Base-by-base conservation (phyloP, 2,797 vertebrate species). In the Sebastes taczanowskii region DNA sequence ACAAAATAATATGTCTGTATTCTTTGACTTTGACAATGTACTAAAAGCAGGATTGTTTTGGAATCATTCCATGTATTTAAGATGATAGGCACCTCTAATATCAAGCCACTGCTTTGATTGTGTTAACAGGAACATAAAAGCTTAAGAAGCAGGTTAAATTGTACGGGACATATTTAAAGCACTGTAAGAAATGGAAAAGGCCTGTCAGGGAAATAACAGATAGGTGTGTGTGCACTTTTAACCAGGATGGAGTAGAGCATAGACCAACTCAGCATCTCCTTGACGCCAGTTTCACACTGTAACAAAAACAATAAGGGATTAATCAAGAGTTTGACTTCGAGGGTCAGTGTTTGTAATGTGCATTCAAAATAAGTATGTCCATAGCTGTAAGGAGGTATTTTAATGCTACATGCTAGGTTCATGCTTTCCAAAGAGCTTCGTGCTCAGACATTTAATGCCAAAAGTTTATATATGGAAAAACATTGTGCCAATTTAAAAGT, bases 391-490 rank as follows among this genome's bases (percentile, higher is more conserved):
- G 84, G 83, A 79, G 27, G 30, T 73, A 79, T 72, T 78, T 81
- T 65, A 73, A 73, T 42, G 74, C 74, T 89, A 86, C 76, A 84
- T 68, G 64, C 60, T 84, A 85, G 68, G 61, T 73, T 86, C 64
- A 80, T 66, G 83, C 77, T 92, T 88, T 91, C 78, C 69, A 82
- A 82, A 80, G 81, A 91, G 81, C 80, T 25, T 66, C 29, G 18
- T 32, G 85, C 86, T 93, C 88, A 59, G 55, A 83, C 62, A 81
- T 81, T 81, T 63, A 84, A 82, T 71, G 71, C 77, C 88, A 92
- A 89, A 91, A 61, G 63, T 89, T 75, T 77, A 32, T 73, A 30
- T 71, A 71, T 71, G 32, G 86, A 86, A 82, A 84, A 69, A 58
- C 22, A 79, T 63, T 81, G 86, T 87, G 88, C 86, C 84, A 89